Conservation (phyloP, 2,888 invertebrate species). For the Drosophila gaucha region DNA sequence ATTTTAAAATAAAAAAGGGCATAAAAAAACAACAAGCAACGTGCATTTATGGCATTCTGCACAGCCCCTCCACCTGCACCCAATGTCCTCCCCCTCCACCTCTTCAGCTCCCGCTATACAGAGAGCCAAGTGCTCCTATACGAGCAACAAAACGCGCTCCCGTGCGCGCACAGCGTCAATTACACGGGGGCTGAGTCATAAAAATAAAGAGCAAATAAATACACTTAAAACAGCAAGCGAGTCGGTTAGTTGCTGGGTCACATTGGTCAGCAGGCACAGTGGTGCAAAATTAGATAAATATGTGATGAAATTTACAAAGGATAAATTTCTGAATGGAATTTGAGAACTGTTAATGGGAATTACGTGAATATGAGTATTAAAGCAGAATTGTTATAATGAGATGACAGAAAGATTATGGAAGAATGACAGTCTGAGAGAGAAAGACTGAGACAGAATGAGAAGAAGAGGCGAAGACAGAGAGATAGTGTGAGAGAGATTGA, state of each 20-base stretch:
- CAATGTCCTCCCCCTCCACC: background rate
- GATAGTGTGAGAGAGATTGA: too few species aligned
- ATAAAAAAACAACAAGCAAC: slow-evolving; percentile 49
- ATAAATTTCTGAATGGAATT: too few species aligned
- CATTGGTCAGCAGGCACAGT: slow-evolving; percentile 27
- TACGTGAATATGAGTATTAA: too few species aligned
- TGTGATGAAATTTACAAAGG: too few species aligned
- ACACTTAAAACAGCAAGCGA: slow-evolving; percentile 68
- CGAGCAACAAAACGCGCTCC: slow-evolving; percentile 67
- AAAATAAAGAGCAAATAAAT: slow-evolving; percentile 79
- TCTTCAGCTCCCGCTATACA: too few species aligned
- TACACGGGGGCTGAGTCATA: slow-evolving; percentile 74
- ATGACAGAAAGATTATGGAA: too few species aligned
- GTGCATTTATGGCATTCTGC: slow-evolving; percentile 61
- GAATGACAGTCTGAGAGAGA: too few species aligned
- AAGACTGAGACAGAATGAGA: too few species aligned
- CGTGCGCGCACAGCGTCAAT: slow-evolving; percentile 72
- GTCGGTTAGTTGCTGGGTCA: slow-evolving; percentile 41
- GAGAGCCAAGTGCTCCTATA: slow-evolving; percentile 35
- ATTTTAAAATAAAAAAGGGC: slow-evolving; percentile 29
- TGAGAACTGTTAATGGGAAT: too few species aligned
- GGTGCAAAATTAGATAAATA: background rate
- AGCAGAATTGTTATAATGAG: too few species aligned
- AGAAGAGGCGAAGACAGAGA: too few species aligned
- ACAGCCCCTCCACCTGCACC: background rate